Evolutionary conservation across 53 echinoderm and acorn worm genomes (phyloP), one percentile per base, ranked within the genome.

Genomic region (Mesocentrotus franciscanus): DNA sequence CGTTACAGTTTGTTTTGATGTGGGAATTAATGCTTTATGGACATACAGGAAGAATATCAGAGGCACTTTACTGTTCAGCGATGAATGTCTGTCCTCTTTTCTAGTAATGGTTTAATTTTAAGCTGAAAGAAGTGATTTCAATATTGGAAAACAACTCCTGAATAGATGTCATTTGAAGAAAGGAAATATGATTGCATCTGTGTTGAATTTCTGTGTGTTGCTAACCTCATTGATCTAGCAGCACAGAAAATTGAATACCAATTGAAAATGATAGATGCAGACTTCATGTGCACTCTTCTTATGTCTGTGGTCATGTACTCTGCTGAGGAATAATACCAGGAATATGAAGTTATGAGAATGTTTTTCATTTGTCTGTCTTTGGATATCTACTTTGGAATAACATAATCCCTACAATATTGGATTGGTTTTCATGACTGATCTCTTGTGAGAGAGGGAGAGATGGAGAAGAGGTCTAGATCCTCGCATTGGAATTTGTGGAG

Each of bases 381-480:
- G 58, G 87, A 87, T 87, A 58, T 87, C n/a, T 58, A 87, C 58
- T 58, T 20, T 87, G 87, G 87, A 58, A 58, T 87, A 87, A 10
- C 87, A 87, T 87, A 87, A 87, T 24, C 87, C 13, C 22, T 9
- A 4, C 58, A 57, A 57, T 58, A 87, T 87, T 87, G 87, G 58
- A 87, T 57, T 57, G 81, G 36, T 39, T 7, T 22, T 81, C 33
- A 76, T 12, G 84, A 59, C 12, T n/a, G 87, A 58, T 87, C 87
- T 57, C 12, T 2, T 27, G 36, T 84, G 56, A 87, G 36, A 71
- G 9, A 11, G 72, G 29, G 17, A 72, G 87, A 55, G 58, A 87
- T 87, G 87, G 87, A 87, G 57, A 58, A 87, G 27, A 58, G 87
- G 58, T 87, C 87, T n/a, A 87, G 87, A 58, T 57, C 57, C n/a